phyloP scores from a whole-genome alignment of 2,797 vertebrate species.

The Chelon auratus region DNA sequence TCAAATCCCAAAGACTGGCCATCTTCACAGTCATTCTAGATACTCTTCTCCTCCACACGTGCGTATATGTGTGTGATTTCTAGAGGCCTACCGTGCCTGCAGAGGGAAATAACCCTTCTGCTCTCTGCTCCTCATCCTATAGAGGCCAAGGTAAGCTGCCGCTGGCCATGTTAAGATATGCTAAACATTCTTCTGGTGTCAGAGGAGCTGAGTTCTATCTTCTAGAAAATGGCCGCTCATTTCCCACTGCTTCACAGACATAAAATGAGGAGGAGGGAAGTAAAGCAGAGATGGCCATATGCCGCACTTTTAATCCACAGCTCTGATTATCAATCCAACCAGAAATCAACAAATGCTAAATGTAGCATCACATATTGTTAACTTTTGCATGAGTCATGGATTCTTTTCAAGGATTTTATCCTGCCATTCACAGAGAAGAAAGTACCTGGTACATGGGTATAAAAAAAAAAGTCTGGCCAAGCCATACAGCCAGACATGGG shows the following conservation, averaged over 20 bases:
- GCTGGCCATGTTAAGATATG: neutral
- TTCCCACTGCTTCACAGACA: conserved; percentile 2
- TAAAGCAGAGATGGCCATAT: neutral
- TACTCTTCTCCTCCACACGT: too few species aligned
- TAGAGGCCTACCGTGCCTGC: neutral
- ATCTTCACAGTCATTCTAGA: conserved; percentile 9
- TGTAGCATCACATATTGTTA: conserved; percentile 34
- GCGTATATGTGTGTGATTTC: neutral
- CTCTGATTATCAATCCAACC: conserved; percentile 41
- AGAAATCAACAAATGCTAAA: conserved; percentile 50
- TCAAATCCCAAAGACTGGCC: conserved; percentile 26
- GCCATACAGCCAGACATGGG: too few species aligned
- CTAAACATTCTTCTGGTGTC: neutral
- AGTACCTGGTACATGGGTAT: too few species aligned
- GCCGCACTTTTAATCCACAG: conserved; percentile 6
- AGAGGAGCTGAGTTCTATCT: neutral
- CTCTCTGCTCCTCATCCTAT: conserved; percentile 4
- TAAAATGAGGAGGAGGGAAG: neutral
- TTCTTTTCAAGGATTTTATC: neutral
- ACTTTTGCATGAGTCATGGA: conserved; percentile 46
- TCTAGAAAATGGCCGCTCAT: neutral
- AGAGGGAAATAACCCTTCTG: conserved; percentile 1
- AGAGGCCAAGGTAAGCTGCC: conserved; percentile 3
- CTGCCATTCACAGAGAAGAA: too few species aligned
- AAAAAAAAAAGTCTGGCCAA: too few species aligned